A percentile compares a stretch with the other conserved stretches of the same genome.
Conservation (phyloP, 2,113 vertebrate genomes). For the Leucosticte australis region DNA sequence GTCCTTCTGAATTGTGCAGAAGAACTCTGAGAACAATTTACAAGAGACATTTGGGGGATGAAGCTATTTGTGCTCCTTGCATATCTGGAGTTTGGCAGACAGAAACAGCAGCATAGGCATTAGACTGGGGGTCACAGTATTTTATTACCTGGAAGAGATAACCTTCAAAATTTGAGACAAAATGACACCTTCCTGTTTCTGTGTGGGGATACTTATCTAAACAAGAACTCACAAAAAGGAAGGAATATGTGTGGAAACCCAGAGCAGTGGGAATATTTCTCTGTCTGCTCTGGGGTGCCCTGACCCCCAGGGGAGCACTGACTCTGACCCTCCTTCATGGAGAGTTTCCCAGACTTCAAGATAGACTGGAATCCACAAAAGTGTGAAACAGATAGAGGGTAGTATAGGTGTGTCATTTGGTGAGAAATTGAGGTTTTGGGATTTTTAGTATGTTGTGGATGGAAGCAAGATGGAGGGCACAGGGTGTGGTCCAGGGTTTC, state of each 20-base stretch:
- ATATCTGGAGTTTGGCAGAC: background rate
- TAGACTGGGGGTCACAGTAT: background rate
- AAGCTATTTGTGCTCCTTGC: background rate
- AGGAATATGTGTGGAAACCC: background rate
- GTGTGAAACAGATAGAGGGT: no score
- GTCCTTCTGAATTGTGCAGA: background rate
- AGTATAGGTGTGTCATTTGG: no score
- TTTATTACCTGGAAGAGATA: background rate
- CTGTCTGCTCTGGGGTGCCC: no score
- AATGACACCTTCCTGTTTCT: background rate
- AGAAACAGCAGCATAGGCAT: background rate
- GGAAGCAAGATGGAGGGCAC: no score
- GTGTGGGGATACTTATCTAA: background rate
- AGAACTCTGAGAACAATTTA: background rate
- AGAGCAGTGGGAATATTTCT: no score
- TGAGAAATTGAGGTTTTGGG: no score
- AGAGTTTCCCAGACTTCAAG: no score
- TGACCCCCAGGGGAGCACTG: no score
- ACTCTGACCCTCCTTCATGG: no score
- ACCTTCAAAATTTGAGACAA: background rate
- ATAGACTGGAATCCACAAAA: no score
- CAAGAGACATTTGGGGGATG: background rate
- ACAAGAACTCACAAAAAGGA: background rate
- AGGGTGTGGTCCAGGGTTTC: no score
- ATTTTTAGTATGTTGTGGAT: no score